Percentiles rank a stretch among this genome's conserved stretches.
Conservation (phyloP, 1,140 invertebrate genomes). For the Archegozetes longisetosus region DNA sequence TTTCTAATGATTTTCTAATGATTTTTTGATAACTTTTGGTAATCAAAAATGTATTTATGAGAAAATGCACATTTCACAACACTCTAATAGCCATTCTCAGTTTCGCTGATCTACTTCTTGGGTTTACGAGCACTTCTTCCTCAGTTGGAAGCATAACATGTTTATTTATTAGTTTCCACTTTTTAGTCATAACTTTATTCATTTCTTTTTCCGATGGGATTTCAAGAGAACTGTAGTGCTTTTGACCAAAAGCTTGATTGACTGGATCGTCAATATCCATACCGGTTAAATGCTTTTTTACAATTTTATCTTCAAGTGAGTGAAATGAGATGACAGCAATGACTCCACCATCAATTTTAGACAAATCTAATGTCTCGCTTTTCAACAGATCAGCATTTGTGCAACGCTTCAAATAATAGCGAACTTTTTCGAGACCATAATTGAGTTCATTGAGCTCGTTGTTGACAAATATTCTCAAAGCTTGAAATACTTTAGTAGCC, state of each 20-base stretch:
- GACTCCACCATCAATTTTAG: constrained; percentile 37
- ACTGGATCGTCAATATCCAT: constrained; percentile 42
- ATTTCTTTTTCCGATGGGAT: constrained; percentile 37
- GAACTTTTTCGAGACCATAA: constrained; percentile 62
- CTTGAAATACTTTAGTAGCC: constrained; percentile 87
- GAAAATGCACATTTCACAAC: constrained; percentile 27
- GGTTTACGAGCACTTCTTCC: constrained; percentile 59
- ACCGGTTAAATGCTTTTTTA: constrained; percentile 71
- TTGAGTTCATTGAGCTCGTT: constrained; percentile 93
- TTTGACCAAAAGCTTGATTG: constrained; percentile 22
- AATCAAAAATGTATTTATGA: too few relatives aligned
- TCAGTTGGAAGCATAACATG: constrained; percentile 55
- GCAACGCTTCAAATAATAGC: constrained; percentile 41
- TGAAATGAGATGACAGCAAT: constrained; percentile 75
- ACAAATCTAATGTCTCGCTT: neutral
- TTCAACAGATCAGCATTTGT: neutral
- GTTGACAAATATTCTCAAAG: constrained; percentile 86
- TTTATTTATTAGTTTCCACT: constrained; percentile 61
- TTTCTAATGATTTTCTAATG: too few relatives aligned
- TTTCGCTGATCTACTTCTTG: constrained; percentile 69
- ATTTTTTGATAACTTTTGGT: too few relatives aligned
- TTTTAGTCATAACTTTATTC: constrained; percentile 39
- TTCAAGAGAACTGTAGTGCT: constrained; percentile 22
- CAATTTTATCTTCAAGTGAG: constrained; percentile 84
- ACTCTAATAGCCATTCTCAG: constrained; percentile 57